Base-by-base conservation (phyloP, 2,888 invertebrate species). In the Aporophyla nigra region DNA sequence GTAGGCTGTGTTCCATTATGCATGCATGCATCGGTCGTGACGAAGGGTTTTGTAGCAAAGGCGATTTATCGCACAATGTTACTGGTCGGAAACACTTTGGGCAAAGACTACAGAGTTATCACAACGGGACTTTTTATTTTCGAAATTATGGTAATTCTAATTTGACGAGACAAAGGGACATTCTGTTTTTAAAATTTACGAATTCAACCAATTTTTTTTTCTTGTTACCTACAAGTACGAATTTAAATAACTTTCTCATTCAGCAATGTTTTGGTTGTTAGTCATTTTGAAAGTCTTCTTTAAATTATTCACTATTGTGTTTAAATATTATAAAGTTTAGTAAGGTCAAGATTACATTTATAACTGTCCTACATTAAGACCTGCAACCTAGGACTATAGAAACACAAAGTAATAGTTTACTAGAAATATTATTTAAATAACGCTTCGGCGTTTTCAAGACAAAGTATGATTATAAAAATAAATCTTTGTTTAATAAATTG, bases 21-120 rank as follows among this genome's bases (percentile, higher is more conserved):
- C 88, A 89, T 86, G 84, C 88, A 88, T 83, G 83, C 84, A 87
- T 84, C 78, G 80, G 82, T 90, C 91, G 91, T 93, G 92, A 91
- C 88, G 76, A 85, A 87, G 85, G 87, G 85, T 82, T 89, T 87
- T 87, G 88, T 87, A 81, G 85, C 80, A 82, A 69, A 80, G 61
- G 69, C 66, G 71, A 80, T 85, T 84, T 86, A 85, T 82, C 72
- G 81, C 83, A 65, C 68, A 80, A 78, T 84, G 76, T 79, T 71
- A 81, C 74, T 77, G 73, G 71, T 69, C 59, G 62, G 70, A 68
- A 80, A 85, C 74, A 80, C 78, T 66, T 77, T 71, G 51, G 66
- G 69, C 62, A 67, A 66, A 76, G 27, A 67, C 56, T 59, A 51
- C 46, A 66, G 62, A 54, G 16, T 71, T 66, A 27, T n/a, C 46